Conservation (phyloP, 2,113 vertebrate genomes). For the Cervus canadensis region DNA sequence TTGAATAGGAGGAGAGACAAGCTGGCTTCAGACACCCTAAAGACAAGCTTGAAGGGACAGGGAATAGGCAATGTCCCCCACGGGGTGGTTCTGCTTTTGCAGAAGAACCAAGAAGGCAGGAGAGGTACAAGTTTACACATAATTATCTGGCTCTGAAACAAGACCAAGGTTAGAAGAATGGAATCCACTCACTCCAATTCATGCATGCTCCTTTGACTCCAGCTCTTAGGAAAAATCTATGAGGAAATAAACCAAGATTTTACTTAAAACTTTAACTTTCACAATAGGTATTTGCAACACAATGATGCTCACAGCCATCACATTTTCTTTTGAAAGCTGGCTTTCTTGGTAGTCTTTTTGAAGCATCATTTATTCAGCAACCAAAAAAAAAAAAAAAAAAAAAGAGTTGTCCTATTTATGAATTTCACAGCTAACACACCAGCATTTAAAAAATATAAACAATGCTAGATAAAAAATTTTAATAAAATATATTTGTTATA, state of each 20-base stretch:
- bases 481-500: background rate
- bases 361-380: background rate
- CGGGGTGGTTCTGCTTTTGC: slow-evolving; percentile 41
- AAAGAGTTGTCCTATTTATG: background rate
- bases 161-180: background rate
- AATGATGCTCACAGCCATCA: background rate
- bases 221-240: background rate
- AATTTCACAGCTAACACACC: background rate
- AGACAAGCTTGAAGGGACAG: slow-evolving; percentile 65
- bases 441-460: background rate
- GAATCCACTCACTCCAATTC: background rate
- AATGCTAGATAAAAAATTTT: background rate
- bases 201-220: background rate
- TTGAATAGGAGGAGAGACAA: slow-evolving; percentile 73
- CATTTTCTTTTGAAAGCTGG: background rate
- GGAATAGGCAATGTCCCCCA: slow-evolving; percentile 42
- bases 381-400: background rate
- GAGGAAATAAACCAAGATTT: background rate
- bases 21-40: slow-evolving; percentile 61
- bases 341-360: background rate
- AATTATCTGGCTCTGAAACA: background rate
- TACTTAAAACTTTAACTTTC: slow-evolving; percentile 24
- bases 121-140: background rate
- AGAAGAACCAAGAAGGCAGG: slow-evolving; percentile 38
- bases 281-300: background rate